A percentile compares a stretch with the other conserved stretches of the same genome.
phyloP scores from a whole-genome alignment of 2,113 vertebrate species.

The Gnathonemus longibarbis region DNA sequence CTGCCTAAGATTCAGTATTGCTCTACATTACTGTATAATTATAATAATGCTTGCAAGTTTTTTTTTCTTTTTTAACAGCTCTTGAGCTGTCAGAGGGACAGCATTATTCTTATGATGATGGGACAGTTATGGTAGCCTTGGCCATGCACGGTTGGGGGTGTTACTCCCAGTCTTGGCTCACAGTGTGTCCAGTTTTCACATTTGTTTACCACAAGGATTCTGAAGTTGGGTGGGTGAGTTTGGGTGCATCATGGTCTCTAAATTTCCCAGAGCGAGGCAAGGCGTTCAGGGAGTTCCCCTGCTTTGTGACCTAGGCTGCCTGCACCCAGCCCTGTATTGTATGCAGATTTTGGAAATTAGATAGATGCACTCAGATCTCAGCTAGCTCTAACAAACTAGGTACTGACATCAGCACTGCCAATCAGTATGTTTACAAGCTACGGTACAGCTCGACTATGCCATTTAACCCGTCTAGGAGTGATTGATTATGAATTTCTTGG shows the following conservation, averaged over 20 bases:
- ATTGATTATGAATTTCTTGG: too few species aligned
- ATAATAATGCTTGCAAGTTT: not conserved
- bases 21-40: not conserved
- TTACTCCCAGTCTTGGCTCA: not conserved
- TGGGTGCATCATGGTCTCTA: not conserved
- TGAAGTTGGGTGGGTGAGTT: not conserved
- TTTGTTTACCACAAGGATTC: not conserved
- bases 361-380: not conserved
- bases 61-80: not conserved
- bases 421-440: too few species aligned
- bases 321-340: not conserved
- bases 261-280: not conserved
- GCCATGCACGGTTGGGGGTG: not conserved
- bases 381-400: not conserved
- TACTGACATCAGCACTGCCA: slow-evolving; percentile 6
- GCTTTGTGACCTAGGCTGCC: not conserved
- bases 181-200: not conserved
- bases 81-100: not conserved
- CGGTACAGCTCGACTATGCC: too few species aligned
- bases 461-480: too few species aligned
- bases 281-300: not conserved
- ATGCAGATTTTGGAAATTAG: not conserved
- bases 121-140: not conserved
- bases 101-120: not conserved
- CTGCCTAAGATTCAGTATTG: not conserved